These are phyloP conservation scores for Xestia c-nigrum DNA, from an alignment of 2,888 invertebrate genomes.

Conservation along the genomic window DNA sequence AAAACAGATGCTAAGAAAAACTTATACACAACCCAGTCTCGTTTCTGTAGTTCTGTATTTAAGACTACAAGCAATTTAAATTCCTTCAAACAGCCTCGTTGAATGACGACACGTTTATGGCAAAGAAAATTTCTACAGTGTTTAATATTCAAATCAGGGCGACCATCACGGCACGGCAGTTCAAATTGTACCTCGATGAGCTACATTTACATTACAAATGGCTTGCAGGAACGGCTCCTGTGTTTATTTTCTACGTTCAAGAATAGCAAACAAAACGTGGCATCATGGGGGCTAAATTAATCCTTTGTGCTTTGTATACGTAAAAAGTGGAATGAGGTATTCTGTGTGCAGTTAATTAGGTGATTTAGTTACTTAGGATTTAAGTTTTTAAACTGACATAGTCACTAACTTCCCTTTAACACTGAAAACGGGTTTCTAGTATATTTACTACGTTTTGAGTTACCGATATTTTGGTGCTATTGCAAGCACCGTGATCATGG, in stretches of 20 bases:
- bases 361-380: not conserved
- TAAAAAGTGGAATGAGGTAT: not conserved
- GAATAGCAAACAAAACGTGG: constrained; percentile 51
- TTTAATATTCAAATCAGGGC: constrained; percentile 65
- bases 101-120: constrained; percentile 33
- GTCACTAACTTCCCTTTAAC: too few species aligned
- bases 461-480: too few species aligned
- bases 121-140: constrained; percentile 53
- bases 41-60: not conserved
- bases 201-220: constrained; percentile 66
- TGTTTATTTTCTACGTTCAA: constrained; percentile 61
- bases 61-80: constrained; percentile 33
- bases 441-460: too few species aligned
- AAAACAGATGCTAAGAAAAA: not conserved
- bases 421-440: too few species aligned
- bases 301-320: constrained; percentile 28
- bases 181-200: constrained; percentile 62
- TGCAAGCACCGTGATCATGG: too few species aligned
- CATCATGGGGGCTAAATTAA: constrained; percentile 46
- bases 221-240: constrained; percentile 49
- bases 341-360: constrained; percentile 1
- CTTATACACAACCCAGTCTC: not conserved
- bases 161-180: constrained; percentile 56
- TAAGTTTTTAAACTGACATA: too few species aligned
- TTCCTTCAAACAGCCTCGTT: constrained; percentile 32